These are phyloP conservation scores for Amphipyra tragopoginis DNA, from an alignment of 2,888 invertebrate species.

Conservation along the genomic window DNA sequence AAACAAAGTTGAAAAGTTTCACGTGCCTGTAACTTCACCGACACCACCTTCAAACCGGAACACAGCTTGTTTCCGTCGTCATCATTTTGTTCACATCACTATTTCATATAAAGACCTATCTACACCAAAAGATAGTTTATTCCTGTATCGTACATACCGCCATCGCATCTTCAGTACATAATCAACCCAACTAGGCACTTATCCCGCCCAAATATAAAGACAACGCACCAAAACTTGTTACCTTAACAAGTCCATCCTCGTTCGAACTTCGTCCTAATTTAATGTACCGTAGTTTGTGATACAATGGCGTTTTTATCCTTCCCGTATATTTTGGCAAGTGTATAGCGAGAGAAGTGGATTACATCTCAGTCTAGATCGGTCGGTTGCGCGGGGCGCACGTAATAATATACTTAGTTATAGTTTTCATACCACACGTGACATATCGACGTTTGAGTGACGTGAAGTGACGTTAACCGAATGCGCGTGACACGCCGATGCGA, in stretches of 20 bases:
- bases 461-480: conserved; percentile 60
- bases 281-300: conserved; percentile 77
- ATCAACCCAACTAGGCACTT: conserved; percentile 53
- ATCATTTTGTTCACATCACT: too few species aligned
- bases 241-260: conserved; percentile 64
- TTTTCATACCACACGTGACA: conserved; percentile 57
- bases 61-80: too few species aligned
- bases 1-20: too few species aligned
- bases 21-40: too few species aligned
- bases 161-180: conserved; percentile 44
- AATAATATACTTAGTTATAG: conserved; percentile 66
- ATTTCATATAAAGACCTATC: conserved; percentile 1
- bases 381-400: conserved; percentile 80
- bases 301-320: conserved; percentile 77
- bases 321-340: conserved; percentile 75
- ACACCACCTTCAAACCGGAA: too few species aligned
- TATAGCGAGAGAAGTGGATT: conserved; percentile 72
- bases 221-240: conserved; percentile 61
- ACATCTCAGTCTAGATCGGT: conserved; percentile 82
- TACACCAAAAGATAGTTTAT: conserved; percentile 34
- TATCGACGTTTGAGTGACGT: conserved; percentile 66
- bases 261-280: conserved; percentile 68
- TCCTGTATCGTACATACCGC: conserved; percentile 37
- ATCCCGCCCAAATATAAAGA: conserved; percentile 51
- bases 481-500: conserved; percentile 57